Evolutionary conservation across 1,140 invertebrate species (phyloP).

Genomic region (Globodera ellingtonae): DNA sequence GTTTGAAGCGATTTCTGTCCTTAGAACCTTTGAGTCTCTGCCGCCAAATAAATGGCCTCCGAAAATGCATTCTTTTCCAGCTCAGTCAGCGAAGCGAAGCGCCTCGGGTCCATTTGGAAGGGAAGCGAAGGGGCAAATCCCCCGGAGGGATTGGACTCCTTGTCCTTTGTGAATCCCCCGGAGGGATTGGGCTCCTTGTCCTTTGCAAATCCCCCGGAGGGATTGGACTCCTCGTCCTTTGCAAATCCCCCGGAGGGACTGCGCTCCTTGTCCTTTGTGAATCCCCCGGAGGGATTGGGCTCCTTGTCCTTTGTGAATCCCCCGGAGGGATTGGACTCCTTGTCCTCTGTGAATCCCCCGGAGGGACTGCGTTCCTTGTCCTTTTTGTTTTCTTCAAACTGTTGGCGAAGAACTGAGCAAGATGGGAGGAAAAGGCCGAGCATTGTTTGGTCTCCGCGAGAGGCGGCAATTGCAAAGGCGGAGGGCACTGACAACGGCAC

Average conservation of each 20-base stretch:
- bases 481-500: background rate
- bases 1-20: background rate
- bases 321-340: no score
- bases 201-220: no score
- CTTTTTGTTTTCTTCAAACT: background rate
- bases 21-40: background rate
- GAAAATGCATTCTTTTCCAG: background rate
- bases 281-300: no score
- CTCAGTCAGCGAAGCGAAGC: background rate
- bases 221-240: no score
- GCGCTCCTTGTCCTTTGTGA: background rate
- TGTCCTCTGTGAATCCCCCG: no score
- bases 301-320: background rate
- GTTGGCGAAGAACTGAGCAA: slow-evolving; percentile 11
- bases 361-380: no score
- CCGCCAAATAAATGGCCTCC: background rate
- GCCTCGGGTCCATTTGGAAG: background rate
- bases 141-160: no score
- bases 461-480: background rate
- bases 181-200: no score
- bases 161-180: no score
- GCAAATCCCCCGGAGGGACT: no score
- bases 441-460: background rate
- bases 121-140: no score
- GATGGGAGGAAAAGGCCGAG: background rate